Base-by-base conservation (phyloP, 2,113 vertebrate species). In the Hippocampus guttulatus region DNA sequence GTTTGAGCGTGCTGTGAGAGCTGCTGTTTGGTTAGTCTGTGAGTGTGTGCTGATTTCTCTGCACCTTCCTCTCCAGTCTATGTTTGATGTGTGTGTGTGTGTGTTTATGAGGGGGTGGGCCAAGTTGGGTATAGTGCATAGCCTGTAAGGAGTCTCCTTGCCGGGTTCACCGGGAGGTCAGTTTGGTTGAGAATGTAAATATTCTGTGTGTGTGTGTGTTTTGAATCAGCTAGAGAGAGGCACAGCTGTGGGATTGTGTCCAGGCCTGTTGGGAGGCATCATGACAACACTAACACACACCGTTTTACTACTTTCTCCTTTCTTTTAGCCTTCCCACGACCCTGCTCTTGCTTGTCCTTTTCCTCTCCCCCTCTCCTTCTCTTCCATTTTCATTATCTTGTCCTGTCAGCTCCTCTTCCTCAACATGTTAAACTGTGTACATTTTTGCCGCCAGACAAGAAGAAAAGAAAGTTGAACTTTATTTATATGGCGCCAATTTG, bases 101-200 rank as follows among this genome's bases (percentile, higher is more conserved):
- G 75, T 85, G 85, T 92, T 92, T 93, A 92, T 85, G 90, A 91
- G 84, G 89, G 90, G 90, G 91, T 83, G 89, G 90, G 67, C 75
- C 80, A 80, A 78, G 80, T 75, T 87, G 82, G 85, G 88, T 90
- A 91, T 90, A 91, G 86, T 86, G 87, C 82, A 72, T 80, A 78
- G 90, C 87, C 87, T 91, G 91, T 85, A 81, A 88, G 84, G 85
- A 90, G 89, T 88, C 85, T 90, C 85, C 87, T 85, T 75, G 77
- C 73, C 41, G 89, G 90, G 92, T 92, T 93, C 92, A 93, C 77
- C 64, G 83, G 76, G 78, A 90, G 91, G 90, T 90, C 92, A 92
- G 86, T 74, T 77, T 84, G 77, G 85, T 87, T 76, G 87, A 92
- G 91, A 92, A 90, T 91, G 91, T 92, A 91, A 92, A 92, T 92